These are phyloP conservation scores for Nycticebus coucang DNA, from an alignment of 2,113 vertebrate species.

Conservation along the genomic window DNA sequence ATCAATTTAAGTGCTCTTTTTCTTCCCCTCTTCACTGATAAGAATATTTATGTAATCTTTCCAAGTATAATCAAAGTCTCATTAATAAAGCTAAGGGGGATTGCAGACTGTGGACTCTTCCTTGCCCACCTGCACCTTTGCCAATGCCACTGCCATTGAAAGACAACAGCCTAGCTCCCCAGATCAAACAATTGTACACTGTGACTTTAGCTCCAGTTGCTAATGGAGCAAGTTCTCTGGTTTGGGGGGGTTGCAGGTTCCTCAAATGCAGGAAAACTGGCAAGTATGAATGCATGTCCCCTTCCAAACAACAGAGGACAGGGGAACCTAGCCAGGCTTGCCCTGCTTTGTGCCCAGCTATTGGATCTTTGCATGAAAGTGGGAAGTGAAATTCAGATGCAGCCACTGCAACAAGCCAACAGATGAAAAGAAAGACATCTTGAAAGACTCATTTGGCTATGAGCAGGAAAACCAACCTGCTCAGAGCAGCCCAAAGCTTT, in stretches of 20 bases:
- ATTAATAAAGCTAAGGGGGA: constrained; percentile 26
- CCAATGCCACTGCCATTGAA: not conserved
- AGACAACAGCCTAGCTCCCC: not conserved
- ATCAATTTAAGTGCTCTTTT: constrained; percentile 14
- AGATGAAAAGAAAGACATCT: not conserved
- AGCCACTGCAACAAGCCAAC: not conserved
- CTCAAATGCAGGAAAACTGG: not conserved
- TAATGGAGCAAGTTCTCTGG: not conserved
- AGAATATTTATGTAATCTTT: constrained; percentile 30
- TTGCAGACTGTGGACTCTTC: not conserved
- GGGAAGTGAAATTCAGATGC: not conserved
- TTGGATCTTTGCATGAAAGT: not conserved
- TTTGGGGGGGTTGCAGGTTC: not conserved
- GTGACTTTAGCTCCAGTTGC: not conserved
- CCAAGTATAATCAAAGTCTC: not conserved
- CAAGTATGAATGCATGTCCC: not conserved
- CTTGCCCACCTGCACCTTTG: not conserved
- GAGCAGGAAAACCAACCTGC: not conserved
- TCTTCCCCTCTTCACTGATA: constrained; percentile 4
- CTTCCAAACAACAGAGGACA: not conserved
- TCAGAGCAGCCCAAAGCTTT: not conserved
- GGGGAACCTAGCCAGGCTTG: not conserved
- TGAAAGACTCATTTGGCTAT: not conserved
- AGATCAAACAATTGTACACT: not conserved
- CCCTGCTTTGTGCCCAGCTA: not conserved